These are phyloP conservation scores for Coendou prehensilis DNA, from an alignment of 2,797 vertebrate species.

Conservation along the genomic window DNA sequence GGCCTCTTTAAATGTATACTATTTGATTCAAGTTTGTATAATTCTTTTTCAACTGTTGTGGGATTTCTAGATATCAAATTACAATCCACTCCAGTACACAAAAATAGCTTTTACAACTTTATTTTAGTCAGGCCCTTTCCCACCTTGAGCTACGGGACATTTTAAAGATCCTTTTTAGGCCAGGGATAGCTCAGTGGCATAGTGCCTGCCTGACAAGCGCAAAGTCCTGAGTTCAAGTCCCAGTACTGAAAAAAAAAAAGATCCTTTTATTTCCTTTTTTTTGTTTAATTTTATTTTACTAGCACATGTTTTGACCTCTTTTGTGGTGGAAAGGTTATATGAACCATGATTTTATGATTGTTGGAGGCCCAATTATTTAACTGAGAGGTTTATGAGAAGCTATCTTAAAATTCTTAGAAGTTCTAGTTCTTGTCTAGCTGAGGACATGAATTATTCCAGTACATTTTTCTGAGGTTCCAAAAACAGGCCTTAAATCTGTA, in stretches of 20 bases:
- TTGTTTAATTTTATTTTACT: not conserved
- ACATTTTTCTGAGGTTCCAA: not conserved
- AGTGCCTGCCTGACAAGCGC: too few relatives aligned
- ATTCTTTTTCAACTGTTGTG: not conserved
- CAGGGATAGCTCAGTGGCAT: too few relatives aligned
- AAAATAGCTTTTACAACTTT: not conserved
- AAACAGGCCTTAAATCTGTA: not conserved
- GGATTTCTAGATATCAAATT: slow-evolving; percentile 7
- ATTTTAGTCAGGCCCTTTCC: not conserved
- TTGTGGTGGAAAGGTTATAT: not conserved
- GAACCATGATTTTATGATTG: not conserved
- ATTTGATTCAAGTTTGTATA: not conserved
- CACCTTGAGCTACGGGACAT: not conserved
- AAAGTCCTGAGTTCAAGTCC: too few relatives aligned
- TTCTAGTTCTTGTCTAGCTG: not conserved
- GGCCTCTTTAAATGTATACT: not conserved
- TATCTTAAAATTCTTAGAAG: not conserved
- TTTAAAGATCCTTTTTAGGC: not conserved
- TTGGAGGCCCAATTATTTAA: not conserved
- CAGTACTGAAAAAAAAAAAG: too few relatives aligned
- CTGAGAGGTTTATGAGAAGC: not conserved
- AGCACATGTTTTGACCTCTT: not conserved
- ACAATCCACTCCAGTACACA: not conserved
- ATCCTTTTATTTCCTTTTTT: not conserved
- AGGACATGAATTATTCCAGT: not conserved